Evolutionary conservation across 2,113 vertebrate species (phyloP).

Genomic region (Elaphurus davidianus): DNA sequence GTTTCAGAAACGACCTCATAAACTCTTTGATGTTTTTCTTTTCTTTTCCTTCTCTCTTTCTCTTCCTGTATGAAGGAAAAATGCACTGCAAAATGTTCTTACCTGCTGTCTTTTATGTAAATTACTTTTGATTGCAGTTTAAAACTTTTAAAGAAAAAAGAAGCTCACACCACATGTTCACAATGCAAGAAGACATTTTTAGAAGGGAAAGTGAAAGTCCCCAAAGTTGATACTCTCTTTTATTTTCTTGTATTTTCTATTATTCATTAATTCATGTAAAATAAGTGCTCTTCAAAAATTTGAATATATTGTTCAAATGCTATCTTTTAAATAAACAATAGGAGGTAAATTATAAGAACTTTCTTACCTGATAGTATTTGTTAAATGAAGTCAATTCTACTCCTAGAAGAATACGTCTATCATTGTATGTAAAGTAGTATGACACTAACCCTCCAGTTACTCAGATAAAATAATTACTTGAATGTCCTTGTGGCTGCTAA

Average conservation of each 20-base stretch:
- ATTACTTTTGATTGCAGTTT: constrained; percentile 56
- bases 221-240: not conserved
- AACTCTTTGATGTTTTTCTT: constrained; percentile 72
- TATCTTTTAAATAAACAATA: not conserved
- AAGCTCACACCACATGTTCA: not conserved
- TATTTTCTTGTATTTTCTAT: not conserved
- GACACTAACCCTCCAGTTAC: not conserved
- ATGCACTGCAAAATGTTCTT: constrained; percentile 41
- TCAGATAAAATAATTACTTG: not conserved
- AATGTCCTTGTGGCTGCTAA: not conserved
- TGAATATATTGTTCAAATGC: not conserved
- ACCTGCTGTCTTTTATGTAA: constrained; percentile 70
- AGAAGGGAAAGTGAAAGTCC: not conserved
- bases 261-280: not conserved
- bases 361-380: not conserved
- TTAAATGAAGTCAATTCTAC: not conserved
- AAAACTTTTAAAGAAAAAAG: constrained; percentile 39
- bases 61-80: constrained; percentile 53
- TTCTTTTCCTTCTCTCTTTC: constrained; percentile 19
- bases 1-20: constrained; percentile 79
- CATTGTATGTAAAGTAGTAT: not conserved
- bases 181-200: not conserved
- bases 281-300: not conserved
- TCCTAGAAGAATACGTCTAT: not conserved
- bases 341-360: not conserved